A percentile compares a stretch with the other conserved stretches of the same genome.
phyloP scores from a whole-genome alignment of 2,888 invertebrate genomes.

The Oeneis ivallda region DNA sequence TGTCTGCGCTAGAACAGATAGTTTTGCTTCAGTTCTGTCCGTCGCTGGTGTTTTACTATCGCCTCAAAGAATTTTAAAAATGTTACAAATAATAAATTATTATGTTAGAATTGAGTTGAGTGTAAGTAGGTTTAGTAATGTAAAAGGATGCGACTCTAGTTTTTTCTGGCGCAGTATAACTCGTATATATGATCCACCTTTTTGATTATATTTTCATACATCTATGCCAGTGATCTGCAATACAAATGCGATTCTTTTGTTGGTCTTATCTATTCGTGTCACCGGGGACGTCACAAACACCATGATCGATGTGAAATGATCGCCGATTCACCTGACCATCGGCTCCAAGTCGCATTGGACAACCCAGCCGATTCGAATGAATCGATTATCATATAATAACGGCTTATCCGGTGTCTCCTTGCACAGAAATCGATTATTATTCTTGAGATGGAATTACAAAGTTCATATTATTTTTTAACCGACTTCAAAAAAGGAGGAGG shows the following conservation, averaged over 20 bases:
- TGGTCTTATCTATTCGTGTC: constrained; percentile 13
- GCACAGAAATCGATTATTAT: constrained; percentile 14
- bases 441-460: neutral
- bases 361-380: constrained; percentile 19
- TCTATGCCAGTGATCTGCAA: constrained; percentile 2
- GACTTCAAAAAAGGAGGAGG: too few relatives aligned
- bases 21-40: too few relatives aligned
- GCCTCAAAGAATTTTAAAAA: too few relatives aligned
- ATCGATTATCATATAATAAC: constrained; percentile 17
- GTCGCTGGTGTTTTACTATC: too few relatives aligned
- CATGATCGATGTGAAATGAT: constrained; percentile 28
- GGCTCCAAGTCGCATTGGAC: constrained; percentile 6
- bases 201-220: constrained; percentile 22
- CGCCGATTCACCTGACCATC: constrained; percentile 33
- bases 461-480: neutral
- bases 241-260: constrained; percentile 13
- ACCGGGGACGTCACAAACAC: constrained; percentile 14
- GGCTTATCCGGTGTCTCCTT: neutral
- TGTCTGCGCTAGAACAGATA: too few relatives aligned
- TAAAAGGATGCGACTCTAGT: too few relatives aligned
- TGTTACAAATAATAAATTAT: too few relatives aligned
- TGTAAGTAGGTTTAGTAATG: too few relatives aligned
- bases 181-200: too few relatives aligned
- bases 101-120: too few relatives aligned
- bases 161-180: too few relatives aligned